phyloP scores from a whole-genome alignment of 2,113 vertebrate species.

The Callithrix jacchus region DNA sequence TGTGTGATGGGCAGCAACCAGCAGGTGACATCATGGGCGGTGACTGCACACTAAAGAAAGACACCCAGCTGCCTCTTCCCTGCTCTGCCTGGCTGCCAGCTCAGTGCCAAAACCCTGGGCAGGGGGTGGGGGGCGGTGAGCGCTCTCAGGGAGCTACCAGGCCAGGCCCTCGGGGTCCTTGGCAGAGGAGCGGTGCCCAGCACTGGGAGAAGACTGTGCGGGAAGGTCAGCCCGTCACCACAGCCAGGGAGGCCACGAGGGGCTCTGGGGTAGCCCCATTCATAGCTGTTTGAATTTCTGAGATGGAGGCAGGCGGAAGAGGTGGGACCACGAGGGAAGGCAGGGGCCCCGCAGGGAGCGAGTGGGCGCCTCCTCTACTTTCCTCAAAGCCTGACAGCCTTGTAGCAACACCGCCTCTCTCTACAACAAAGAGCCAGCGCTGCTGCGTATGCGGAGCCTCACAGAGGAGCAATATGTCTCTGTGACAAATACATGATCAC shows the following conservation, averaged over 20 bases:
- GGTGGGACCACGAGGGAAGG: accelerated
- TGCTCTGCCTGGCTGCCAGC: neutral
- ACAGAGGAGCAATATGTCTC: neutral
- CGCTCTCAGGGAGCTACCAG: neutral
- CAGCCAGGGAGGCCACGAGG: accelerated
- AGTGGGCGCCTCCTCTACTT: neutral
- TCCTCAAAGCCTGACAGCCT: neutral
- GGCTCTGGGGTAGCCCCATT: neutral
- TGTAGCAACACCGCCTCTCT: neutral
- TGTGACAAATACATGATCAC: neutral
- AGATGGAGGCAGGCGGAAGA: neutral
- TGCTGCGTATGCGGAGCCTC: neutral
- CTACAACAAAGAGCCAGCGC: neutral
- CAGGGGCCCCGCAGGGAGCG: neutral
- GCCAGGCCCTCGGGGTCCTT: neutral
- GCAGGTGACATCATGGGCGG: neutral
- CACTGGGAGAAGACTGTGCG: neutral
- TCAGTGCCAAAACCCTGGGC: neutral
- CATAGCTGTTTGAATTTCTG: neutral
- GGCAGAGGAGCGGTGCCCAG: neutral
- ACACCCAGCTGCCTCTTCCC: neutral
- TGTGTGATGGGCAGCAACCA: neutral
- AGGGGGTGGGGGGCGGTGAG: too few species aligned
- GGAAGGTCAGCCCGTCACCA: neutral
- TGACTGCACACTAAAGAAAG: neutral